Conservation (phyloP, 30 jellyfish, hydroid and myxozoan species). For the Aurelia coerulea region DNA sequence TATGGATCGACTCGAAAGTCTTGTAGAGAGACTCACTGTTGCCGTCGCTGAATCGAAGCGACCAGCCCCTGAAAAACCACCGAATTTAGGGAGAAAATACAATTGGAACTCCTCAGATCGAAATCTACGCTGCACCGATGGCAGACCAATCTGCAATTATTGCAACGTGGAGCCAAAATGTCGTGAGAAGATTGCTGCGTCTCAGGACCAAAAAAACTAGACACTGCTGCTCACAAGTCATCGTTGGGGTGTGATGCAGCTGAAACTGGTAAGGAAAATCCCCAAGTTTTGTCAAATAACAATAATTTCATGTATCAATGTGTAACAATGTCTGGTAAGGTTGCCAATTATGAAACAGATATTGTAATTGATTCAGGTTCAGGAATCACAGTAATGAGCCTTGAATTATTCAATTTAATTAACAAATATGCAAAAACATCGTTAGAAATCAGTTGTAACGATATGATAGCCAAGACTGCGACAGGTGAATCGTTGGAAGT, state of each 20-base stretch:
- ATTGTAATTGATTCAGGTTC: slow-evolving; percentile 63
- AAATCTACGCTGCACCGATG: slow-evolving; percentile 31
- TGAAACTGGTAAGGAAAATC: slow-evolving; percentile 6
- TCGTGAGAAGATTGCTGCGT: background rate
- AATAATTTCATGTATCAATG: slow-evolving; percentile 24
- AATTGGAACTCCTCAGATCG: slow-evolving; percentile 1
- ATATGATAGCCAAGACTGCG: slow-evolving; percentile 19
- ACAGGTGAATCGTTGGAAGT: slow-evolving; percentile 15
- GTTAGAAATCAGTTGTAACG: background rate
- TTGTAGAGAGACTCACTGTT: too few species aligned
- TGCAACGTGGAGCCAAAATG: slow-evolving; percentile 1
- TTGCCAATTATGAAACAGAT: slow-evolving; percentile 14
- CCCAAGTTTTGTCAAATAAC: background rate
- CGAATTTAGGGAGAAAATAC: background rate
- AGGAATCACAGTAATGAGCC: slow-evolving; percentile 27
- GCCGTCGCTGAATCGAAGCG: too few species aligned
- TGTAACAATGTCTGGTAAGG: slow-evolving; percentile 14
- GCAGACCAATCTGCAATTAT: slow-evolving; percentile 16
- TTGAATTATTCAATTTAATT: slow-evolving; percentile 13
- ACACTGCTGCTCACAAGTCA: slow-evolving; percentile 29
- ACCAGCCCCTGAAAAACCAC: background rate
- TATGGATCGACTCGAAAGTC: too few species aligned
- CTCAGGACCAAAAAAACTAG: slow-evolving; percentile 17
- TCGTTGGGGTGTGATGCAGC: slow-evolving; percentile 44
- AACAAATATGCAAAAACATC: slow-evolving; percentile 11